These are phyloP conservation scores for Acrocephalus arundinaceus DNA, from an alignment of 2,113 vertebrate species.

Conservation along the genomic window DNA sequence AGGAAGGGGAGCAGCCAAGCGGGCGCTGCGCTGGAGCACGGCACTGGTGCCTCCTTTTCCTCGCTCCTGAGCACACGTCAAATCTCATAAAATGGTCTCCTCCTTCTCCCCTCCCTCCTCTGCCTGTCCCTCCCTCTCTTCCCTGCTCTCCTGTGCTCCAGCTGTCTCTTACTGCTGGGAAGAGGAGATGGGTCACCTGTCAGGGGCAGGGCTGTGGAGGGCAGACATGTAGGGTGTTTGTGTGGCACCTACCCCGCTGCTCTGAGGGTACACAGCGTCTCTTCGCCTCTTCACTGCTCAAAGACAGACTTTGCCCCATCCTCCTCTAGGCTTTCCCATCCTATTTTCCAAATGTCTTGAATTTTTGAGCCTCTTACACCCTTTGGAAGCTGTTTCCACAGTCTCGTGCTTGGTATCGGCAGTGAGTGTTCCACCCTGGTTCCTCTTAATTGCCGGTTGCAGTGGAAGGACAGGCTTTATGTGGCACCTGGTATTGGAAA, in stretches of 20 bases:
- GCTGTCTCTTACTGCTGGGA: background rate
- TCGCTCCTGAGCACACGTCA: background rate
- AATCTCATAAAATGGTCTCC: background rate
- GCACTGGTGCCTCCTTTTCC: accelerated
- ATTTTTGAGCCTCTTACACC: background rate
- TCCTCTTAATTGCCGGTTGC: background rate
- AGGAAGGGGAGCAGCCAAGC: background rate
- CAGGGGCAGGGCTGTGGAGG: no score
- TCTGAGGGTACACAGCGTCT: background rate
- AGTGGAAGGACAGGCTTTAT: background rate
- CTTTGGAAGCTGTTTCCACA: background rate
- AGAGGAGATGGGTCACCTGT: background rate
- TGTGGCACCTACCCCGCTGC: background rate
- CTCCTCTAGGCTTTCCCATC: background rate
- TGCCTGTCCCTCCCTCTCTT: background rate
- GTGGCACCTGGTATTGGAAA: background rate
- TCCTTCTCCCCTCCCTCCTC: background rate
- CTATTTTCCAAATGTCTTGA: background rate
- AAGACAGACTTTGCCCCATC: background rate
- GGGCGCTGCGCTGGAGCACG: accelerated
- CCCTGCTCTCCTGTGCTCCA: background rate
- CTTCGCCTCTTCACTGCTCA: background rate
- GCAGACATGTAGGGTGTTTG: background rate
- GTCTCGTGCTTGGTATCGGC: background rate
- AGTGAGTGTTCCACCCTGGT: background rate